Evolutionary conservation across 1,140 invertebrate genomes (phyloP), one percentile per base, ranked within the genome.

Genomic region (Caenorhabditis remanei): DNA sequence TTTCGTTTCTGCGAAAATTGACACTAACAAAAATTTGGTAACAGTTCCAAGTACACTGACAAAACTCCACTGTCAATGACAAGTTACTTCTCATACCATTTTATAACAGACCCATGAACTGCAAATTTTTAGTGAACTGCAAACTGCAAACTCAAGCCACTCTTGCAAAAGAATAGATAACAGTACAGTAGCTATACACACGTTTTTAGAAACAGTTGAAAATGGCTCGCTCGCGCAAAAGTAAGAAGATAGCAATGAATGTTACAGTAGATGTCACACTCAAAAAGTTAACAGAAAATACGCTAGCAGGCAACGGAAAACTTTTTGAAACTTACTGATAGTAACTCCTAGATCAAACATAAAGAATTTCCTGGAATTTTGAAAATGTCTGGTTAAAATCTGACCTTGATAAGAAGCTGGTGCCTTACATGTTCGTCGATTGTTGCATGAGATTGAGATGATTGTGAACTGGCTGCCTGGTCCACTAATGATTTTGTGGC

Each of bases 281-380:
- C 65, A 71, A 71, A 40, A 43, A 9, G 6, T 7, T 53, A 71
- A 32, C 32, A 32, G 32, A 71, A 71, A 46, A 32, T 19, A 11
- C n/a, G 11, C 11, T 24, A 71, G 65, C 65, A 71, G 65, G 65
- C 65, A 71, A 65, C 61, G 40, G n/a, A n/a, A 46, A n/a, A 1
- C n/a, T 4, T 43, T 43, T 9, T 16, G 5, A 24, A 79, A 79
- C 63, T 67, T 67, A 75, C 43, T 46, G 8, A 67, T 32, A 7
- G 11, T 71, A 19, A n/a, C 21, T n/a, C 7, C 13, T 5, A 79
- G 19, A 46, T 79, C 71, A 79, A 8, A 79, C 71, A 50, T 79
- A 79, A 32, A 79, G 71, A 79, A 79, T 79, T 79, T 79, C 71
- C 71, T 79, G 71, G 40, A 79, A 79, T 79, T 32, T 79, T 50